These are phyloP conservation scores for Gambelia wislizenii DNA, from an alignment of 2,797 vertebrate genomes.

Conservation along the genomic window DNA sequence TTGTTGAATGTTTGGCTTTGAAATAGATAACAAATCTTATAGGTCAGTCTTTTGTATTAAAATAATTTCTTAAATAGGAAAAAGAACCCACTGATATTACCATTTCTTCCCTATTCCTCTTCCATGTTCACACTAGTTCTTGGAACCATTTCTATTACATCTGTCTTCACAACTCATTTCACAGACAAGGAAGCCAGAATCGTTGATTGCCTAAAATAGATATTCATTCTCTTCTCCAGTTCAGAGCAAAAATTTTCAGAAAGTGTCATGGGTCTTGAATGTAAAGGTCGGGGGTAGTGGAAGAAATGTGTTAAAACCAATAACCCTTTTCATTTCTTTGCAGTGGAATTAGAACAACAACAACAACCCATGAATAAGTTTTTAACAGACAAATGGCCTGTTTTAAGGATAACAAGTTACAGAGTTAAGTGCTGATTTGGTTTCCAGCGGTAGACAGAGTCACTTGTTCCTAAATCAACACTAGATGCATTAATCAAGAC, in stretches of 20 bases:
- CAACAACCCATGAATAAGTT: neutral
- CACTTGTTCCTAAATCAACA: too few species aligned
- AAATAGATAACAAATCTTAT: too few species aligned
- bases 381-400: too few species aligned
- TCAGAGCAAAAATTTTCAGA: neutral
- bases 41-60: too few species aligned
- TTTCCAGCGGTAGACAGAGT: neutral
- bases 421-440: neutral
- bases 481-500: too few species aligned
- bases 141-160: conserved; percentile 22
- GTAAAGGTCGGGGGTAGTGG: neutral
- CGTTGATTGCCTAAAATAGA: neutral
- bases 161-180: conserved; percentile 27
- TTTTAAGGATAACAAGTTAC: neutral
- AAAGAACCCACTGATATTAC: too few species aligned
- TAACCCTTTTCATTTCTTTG: neutral
- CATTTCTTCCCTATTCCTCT: neutral
- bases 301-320: neutral
- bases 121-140: conserved; percentile 19
- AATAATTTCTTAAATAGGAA: too few species aligned
- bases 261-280: neutral
- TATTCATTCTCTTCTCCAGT: too few species aligned
- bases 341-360: too few species aligned
- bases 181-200: conserved; percentile 41
- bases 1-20: too few species aligned